Evolutionary conservation across 1,140 invertebrate genomes (phyloP).

Genomic region (Leucophenga varia): DNA sequence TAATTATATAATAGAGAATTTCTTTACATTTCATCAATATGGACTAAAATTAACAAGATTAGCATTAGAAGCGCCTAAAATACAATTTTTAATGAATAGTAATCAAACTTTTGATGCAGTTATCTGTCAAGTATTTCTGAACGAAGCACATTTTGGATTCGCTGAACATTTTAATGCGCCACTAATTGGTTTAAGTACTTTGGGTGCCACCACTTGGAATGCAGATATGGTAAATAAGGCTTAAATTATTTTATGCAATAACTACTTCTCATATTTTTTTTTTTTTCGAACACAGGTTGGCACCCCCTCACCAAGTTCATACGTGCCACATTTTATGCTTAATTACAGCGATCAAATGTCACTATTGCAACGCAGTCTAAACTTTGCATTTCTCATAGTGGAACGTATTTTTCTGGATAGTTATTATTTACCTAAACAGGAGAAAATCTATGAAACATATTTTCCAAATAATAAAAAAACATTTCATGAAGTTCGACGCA

Average conservation of each 20-base stretch:
- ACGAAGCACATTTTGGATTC: conserved; percentile 42
- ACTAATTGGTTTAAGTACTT: conserved; percentile 31
- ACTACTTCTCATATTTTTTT: too few species aligned
- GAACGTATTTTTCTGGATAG: conserved; percentile 20
- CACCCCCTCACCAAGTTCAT: conserved; percentile 51
- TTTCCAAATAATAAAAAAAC: conserved; percentile 37
- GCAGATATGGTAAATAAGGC: conserved; percentile 21
- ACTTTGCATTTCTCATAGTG: conserved; percentile 33
- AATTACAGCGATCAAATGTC: conserved; percentile 52
- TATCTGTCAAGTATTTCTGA: conserved; percentile 41
- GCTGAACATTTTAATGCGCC: conserved; percentile 41
- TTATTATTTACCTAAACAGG: conserved; percentile 38
- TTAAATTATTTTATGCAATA: not conserved
- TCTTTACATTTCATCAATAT: too few species aligned
- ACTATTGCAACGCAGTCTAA: conserved; percentile 54
- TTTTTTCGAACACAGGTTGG: conserved; percentile 31
- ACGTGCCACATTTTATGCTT: conserved; percentile 46
- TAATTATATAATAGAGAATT: too few species aligned
- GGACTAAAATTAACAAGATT: too few species aligned
- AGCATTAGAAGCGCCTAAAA: too few species aligned
- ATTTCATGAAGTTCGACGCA: conserved; percentile 46
- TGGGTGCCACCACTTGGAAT: conserved; percentile 43
- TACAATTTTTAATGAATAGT: too few species aligned
- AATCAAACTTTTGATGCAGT: conserved; percentile 44
- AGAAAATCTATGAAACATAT: conserved; percentile 49